Base-by-base conservation (phyloP, 2,797 vertebrate species). In the Acridotheres tristis region DNA sequence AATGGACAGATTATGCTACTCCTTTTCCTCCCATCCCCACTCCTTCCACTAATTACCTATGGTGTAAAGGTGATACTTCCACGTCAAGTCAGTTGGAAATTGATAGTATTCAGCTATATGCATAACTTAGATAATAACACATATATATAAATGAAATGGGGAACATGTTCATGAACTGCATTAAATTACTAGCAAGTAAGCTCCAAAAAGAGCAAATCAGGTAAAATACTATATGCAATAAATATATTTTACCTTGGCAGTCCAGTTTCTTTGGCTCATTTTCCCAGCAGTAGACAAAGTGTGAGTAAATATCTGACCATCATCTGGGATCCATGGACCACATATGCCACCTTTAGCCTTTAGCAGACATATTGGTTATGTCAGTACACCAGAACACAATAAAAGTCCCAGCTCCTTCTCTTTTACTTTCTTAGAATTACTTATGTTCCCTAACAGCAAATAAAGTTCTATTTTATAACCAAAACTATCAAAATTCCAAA, bases 301-400 rank as follows among this genome's bases (percentile, higher is more conserved):
- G 89, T 99, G 98, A 50, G 98, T 99, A 96, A 99, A 98, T 96
- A 98, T 98, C 63, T 98, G 98, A 7, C 98, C 98, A 26, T 99
- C 98, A 18, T 98, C 98, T 18, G 98, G 98, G 59, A 99, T 99
- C 98, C 98, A 99, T 0, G 98, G 98, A 12, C 98, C 98, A 96
- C 98, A 98, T 93, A 98, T 98, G 88, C 97, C 97, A 91, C 98
- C 98, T 85, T 97, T 97, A 2, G 90, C 95, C 95, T 98, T 95
- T 45, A 92, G 42, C 4, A 94, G 83, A 96, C 14, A 96, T 78
- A 96, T 59, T 42, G 57, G 17, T 86, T 78, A 53, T 78, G 71
- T 96, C 75, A 89, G 71, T 79, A 92, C 79, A 77, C 32, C n/a
- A 19, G 0, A 1, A 81, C 20, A 72, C 16, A 34, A 25, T 16